Percentiles rank a stretch among this genome's conserved stretches.
Evolutionary conservation across 2,888 invertebrate species (phyloP).

Genomic region (Strigamia crassipes): DNA sequence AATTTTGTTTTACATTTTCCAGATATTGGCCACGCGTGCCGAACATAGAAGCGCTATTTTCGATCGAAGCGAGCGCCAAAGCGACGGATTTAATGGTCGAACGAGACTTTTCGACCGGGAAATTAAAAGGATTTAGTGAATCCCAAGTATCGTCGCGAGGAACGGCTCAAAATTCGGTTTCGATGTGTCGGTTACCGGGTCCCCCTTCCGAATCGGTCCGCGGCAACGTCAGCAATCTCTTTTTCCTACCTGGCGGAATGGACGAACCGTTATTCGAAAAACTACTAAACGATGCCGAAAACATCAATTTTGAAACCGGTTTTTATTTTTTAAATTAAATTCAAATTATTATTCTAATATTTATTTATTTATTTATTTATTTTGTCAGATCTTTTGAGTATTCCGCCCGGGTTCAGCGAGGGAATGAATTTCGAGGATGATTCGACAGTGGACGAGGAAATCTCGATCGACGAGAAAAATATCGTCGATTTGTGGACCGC

Average conservation of each 20-base stretch:
- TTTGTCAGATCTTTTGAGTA: neutral
- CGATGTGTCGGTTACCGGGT: conserved; percentile 69
- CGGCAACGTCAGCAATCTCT: conserved; percentile 79
- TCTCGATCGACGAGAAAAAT: neutral
- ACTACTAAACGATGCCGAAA: neutral
- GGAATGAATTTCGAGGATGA: neutral
- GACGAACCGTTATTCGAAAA: conserved; percentile 55
- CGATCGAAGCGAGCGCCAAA: conserved; percentile 63
- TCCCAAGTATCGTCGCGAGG: conserved; percentile 54
- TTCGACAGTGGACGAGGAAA: no score
- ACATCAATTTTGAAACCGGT: conserved; percentile 1
- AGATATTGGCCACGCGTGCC: conserved; percentile 64
- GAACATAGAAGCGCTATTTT: conserved; percentile 63
- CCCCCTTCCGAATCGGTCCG: conserved; percentile 71
- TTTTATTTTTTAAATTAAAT: no score
- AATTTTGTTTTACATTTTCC: no score
- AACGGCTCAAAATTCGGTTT: conserved; percentile 75
- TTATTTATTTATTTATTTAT: neutral
- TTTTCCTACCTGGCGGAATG: conserved; percentile 78
- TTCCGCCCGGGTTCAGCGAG: neutral
- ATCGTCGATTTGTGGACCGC: conserved; percentile 52
- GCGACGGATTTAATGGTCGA: conserved; percentile 67
- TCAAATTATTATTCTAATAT: neutral
- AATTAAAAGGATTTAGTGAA: conserved; percentile 69
- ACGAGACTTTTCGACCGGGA: conserved; percentile 76